Evolutionary conservation across 2,888 invertebrate species (phyloP), one percentile per base, ranked within the genome.

Genomic region (Tortrix viridana): DNA sequence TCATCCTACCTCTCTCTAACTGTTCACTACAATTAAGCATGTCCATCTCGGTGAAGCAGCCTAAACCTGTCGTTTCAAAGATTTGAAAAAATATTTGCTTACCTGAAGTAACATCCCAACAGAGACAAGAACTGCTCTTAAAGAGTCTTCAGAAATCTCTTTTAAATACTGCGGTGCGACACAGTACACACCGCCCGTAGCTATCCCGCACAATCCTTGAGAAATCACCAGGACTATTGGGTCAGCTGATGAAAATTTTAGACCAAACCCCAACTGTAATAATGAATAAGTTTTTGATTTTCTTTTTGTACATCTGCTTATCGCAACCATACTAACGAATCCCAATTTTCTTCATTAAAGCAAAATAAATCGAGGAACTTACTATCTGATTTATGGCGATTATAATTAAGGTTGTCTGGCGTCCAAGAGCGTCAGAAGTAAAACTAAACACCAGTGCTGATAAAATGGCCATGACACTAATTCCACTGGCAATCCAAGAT

Each of bases 61-160:
- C n/a, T n/a, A n/a, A n/a, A n/a, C n/a, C n/a, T 6, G 6, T 7
- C n/a, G 5, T 26, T 9, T 0, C 3, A 26, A 9, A 26, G 3
- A 32, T 12, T 12, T 32, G 12, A 7, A 1, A 5, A n/a, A 16
- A 1, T 0, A 5, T 5, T 2, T 41, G 14, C 32, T 44, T 41
- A 65, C 68, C 61, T 62, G 62, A 41, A 66, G 38, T 16, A 67
- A 50, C 47, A 68, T 66, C 2, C 59, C 65, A 18, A 58, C 46
- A 9, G 65, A 54, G 26, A 65, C 63, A 6, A 70, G 43, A 14
- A 61, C 37, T 1, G 68, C 70, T 63, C 70, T 48, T 1, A 70
- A 49, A n/a, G 65, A 67, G 19, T 68, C 70, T 19, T 67, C 58
- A 7, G 67, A 57, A 18, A 70, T 66, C 55, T 70, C 70, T 46